Percentiles rank a stretch among this genome's conserved stretches.
These are phyloP conservation scores for Falco columbarius DNA, from an alignment of 2,797 vertebrate genomes.

Conservation along the genomic window DNA sequence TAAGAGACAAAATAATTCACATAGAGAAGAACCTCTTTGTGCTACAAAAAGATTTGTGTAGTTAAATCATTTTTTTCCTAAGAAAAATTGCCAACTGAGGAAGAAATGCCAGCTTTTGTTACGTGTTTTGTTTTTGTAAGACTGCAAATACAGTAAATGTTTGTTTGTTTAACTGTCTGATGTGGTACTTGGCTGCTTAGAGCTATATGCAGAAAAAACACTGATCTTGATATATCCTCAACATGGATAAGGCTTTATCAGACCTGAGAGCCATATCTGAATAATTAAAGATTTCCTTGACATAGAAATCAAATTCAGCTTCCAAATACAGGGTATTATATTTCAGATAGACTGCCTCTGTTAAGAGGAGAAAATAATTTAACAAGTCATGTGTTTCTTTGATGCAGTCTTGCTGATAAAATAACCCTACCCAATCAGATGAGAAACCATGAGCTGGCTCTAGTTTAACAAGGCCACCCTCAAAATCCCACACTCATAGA, in stretches of 20 bases:
- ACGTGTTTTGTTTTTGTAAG: background rate
- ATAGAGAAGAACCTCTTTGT: background rate
- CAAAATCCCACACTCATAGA: background rate
- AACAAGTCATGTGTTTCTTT: background rate
- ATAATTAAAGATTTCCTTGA: background rate
- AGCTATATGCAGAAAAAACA: background rate
- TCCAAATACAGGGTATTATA: background rate
- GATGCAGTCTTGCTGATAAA: background rate
- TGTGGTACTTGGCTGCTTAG: background rate
- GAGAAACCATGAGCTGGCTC: background rate
- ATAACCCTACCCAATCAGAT: background rate
- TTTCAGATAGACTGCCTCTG: background rate
- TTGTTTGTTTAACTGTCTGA: background rate
- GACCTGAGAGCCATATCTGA: background rate
- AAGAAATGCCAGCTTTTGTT: background rate
- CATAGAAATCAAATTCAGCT: background rate
- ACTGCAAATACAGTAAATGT: background rate
- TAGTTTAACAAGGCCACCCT: background rate
- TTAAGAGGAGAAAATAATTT: background rate
- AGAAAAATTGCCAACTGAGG: background rate
- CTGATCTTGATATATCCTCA: background rate
- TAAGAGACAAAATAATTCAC: background rate
- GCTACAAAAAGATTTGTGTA: background rate
- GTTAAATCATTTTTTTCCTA: background rate
- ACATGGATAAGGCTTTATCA: background rate